These are phyloP conservation scores for Bos indicus DNA, from an alignment of 2,113 vertebrate genomes.

Conservation along the genomic window DNA sequence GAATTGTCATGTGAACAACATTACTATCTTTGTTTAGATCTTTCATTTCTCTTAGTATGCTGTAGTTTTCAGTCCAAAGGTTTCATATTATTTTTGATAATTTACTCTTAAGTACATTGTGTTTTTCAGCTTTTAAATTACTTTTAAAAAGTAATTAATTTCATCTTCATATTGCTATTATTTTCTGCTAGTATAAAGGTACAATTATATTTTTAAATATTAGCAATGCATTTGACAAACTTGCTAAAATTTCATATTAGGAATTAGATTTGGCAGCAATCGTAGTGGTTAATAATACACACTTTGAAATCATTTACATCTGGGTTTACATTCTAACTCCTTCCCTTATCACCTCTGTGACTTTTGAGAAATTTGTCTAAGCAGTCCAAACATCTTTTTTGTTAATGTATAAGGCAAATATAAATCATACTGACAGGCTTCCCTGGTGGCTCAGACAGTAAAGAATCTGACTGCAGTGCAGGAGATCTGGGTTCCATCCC, in stretches of 20 bases:
- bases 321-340: background rate
- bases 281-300: background rate
- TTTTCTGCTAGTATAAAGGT: background rate
- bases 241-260: background rate
- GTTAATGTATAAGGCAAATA: background rate
- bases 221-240: background rate
- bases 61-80: background rate
- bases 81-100: background rate
- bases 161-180: background rate
- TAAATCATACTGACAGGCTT: background rate
- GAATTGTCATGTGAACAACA: background rate
- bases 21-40: background rate
- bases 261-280: background rate
- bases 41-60: background rate
- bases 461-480: background rate
- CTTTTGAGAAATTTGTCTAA: background rate
- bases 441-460: background rate
- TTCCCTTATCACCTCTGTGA: background rate
- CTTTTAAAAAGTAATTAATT: background rate
- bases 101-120: background rate
- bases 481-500: accelerated
- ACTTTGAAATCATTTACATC: background rate
- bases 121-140: background rate
- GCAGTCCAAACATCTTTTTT: background rate
- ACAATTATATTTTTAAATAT: background rate